A percentile compares a stretch with the other conserved stretches of the same genome.
These are phyloP conservation scores for Nematopogon swammerdamellus DNA, from an alignment of 2,888 invertebrate species.

Conservation along the genomic window DNA sequence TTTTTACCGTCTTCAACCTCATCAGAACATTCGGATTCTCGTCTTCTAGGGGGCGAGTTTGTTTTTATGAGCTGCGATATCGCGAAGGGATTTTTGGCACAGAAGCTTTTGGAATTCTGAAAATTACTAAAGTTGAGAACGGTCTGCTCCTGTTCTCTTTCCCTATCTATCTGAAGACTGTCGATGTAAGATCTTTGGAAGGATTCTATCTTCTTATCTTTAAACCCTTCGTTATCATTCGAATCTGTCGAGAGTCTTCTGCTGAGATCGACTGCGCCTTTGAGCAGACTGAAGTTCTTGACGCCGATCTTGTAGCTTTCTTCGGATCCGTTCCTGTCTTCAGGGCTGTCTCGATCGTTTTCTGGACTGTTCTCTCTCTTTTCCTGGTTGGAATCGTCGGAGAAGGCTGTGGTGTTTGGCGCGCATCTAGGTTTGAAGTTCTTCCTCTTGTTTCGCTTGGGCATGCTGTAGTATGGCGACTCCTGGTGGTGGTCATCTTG, in stretches of 20 bases:
- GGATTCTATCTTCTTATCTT: conserved; percentile 41
- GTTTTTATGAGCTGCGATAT: conserved; percentile 54
- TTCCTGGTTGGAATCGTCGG: conserved; percentile 47
- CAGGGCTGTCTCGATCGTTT: conserved; percentile 36
- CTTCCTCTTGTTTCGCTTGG: conserved; percentile 72
- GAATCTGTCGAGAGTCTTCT: conserved; percentile 50
- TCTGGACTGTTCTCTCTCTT: conserved; percentile 35
- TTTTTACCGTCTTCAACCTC: conserved; percentile 38
- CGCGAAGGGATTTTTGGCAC: conserved; percentile 57
- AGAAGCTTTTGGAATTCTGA: conserved; percentile 46
- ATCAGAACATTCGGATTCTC: conserved; percentile 42
- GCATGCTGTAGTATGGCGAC: conserved; percentile 49
- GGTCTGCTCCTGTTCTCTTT: conserved; percentile 31
- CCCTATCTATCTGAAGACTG: conserved; percentile 39
- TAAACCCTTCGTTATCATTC: conserved; percentile 49
- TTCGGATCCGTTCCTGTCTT: conserved; percentile 27
- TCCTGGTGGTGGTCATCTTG: conserved; percentile 39
- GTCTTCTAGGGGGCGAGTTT: conserved; percentile 51
- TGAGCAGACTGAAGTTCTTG: conserved; percentile 47
- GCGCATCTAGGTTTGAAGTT: conserved; percentile 75
- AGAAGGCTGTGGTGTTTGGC: conserved; percentile 52
- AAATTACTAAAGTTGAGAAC: conserved; percentile 47
- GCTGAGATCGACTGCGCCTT: conserved; percentile 50
- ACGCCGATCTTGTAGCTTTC: conserved; percentile 35
- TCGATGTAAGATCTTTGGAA: conserved; percentile 51